Evolutionary conservation across 2,888 invertebrate species (phyloP).

Genomic region (Tipula confusa): DNA sequence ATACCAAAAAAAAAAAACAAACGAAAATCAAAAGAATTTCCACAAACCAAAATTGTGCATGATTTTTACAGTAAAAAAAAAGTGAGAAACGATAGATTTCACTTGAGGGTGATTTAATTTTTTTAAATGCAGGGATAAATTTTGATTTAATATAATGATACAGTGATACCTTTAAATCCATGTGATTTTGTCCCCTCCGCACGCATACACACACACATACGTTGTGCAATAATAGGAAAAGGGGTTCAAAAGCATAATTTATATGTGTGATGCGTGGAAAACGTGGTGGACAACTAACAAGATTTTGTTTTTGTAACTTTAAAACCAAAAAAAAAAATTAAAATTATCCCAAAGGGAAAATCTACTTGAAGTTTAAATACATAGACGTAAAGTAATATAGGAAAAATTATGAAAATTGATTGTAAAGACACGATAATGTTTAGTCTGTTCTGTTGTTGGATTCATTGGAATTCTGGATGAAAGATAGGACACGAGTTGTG

Average conservation of each 20-base stretch:
- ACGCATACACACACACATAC: background rate
- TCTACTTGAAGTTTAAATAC: slow-evolving; percentile 3
- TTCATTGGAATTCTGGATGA: background rate
- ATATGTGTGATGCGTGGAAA: background rate
- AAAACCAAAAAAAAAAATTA: background rate
- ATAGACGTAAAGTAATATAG: background rate
- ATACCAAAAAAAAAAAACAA: too few relatives aligned
- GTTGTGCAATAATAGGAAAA: background rate
- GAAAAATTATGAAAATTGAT: slow-evolving; percentile 3
- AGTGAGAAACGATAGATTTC: background rate
- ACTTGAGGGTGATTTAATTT: background rate
- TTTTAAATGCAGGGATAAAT: slow-evolving; percentile 20
- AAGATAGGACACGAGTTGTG: background rate
- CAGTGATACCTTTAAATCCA: slow-evolving; percentile 25
- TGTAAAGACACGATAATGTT: background rate
- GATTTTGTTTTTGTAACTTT: slow-evolving; percentile 15
- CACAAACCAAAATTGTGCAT: slow-evolving; percentile 16
- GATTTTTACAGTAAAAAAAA: background rate
- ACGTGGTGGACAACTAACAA: slow-evolving; percentile 12
- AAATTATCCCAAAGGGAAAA: background rate
- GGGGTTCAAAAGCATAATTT: slow-evolving; percentile 1
- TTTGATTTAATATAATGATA: slow-evolving; percentile 25
- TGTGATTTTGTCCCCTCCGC: background rate
- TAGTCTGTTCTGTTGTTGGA: slow-evolving; percentile 13
- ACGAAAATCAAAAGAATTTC: slow-evolving; percentile 13